Evolutionary conservation across 2,797 vertebrate genomes (phyloP), one percentile per base, ranked within the genome.

Genomic region (Eleutherodactylus coqui): DNA sequence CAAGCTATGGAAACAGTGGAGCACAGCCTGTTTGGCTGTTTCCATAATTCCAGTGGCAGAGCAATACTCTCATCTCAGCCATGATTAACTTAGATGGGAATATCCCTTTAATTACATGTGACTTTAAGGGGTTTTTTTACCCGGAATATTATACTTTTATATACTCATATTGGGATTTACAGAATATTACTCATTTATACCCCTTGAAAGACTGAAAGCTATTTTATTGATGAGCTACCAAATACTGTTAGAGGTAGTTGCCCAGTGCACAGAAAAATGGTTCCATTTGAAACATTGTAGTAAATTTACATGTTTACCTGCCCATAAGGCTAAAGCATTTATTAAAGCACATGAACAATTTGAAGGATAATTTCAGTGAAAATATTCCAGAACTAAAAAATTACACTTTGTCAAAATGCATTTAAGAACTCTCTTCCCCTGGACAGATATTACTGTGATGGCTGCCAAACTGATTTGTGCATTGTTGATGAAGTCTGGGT

Each of bases 351-450:
- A 93, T 91, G 92, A 91, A 90, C 90, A 90, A 90, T 92, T 91
- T 89, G 89, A 47, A 75, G 41, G 16, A 53, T 53, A 41, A 64
- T 73, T 84, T 83, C 29, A 79, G 53, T 29, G 83, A 84, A 73
- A 75, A 84, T 83, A 83, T 87, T 79, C 16, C 5, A 21, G 85
- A 82, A 87, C 76, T 41, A 49, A 90, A 89, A 84, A 84, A 60
- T 90, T 89, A 87, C 89, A 90, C 89, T 92, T 94, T 96, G 93
- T 96, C 95, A 96, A 69, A 94, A 93, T 90, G 91, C 90, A 94
- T 96, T 94, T 95, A 90, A 80, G 91, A 91, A 87, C 86, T 88
- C 5, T 62, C 83, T 84, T 79, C 89, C 87, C 90, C 84, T 53
- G 32, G 85, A 87, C 87, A 93, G 88, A 89, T 89, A 91, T 81